Base-by-base conservation (phyloP, 2,797 vertebrate species). In the Enteromius treurensis region DNA sequence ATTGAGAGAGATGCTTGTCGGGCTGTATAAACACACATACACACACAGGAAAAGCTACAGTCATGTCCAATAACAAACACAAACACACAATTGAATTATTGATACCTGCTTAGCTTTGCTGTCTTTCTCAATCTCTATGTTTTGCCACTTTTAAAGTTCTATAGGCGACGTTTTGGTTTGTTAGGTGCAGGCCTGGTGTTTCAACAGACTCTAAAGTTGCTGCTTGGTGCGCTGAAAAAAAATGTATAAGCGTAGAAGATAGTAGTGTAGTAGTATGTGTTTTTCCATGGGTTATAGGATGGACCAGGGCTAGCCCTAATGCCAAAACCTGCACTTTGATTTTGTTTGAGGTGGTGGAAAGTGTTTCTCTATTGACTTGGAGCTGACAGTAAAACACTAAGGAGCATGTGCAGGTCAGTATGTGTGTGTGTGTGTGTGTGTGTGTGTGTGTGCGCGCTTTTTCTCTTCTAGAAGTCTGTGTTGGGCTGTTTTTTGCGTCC, bases 401-500 rank as follows among this genome's bases (percentile, higher is more conserved):
- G 88, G 92, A 94, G 88, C 91, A 90, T 80, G 92, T 93, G 70
- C 91, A 91, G 91, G 92, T 94, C 23, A 80, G 78, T n/a, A 87
- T 53, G 49, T 53, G 15, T 51, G 5, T 53, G 51, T n/a, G 51
- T 9, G 51, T 21, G n/a, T n/a, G n/a, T n/a, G n/a, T n/a, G n/a
- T n/a, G n/a, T n/a, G n/a, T n/a, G n/a, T n/a, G n/a, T n/a, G n/a
- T n/a, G n/a, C n/a, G n/a, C n/a, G 51, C 21, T n/a, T 21, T 34
- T 84, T 86, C 80, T 86, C 87, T 89, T 42, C 26, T 62, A 34
- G 91, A 92, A 91, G 91, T 91, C 91, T 92, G 90, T 92, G 92
- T 91, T 93, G 91, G 91, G 90, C 89, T 85, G 87, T 90, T 93
- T 90, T 45, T 92, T 91, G 90, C 91, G 90, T 88, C 92, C 91